Conservation (phyloP, 2,797 vertebrate species). For the Xenentodon cancila region DNA sequence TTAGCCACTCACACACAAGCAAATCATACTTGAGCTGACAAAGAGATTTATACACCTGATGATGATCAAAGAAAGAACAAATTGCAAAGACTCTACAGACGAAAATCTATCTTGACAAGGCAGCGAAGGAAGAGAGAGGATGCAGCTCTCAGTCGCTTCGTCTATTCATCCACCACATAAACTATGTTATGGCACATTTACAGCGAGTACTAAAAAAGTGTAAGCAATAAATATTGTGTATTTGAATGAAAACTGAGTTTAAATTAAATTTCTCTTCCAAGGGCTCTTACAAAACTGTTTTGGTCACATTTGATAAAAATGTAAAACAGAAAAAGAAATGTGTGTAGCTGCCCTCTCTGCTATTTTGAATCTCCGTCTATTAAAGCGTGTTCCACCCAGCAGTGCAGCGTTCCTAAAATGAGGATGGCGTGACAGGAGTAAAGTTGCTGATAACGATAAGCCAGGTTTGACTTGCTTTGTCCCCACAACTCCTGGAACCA, state of each 20-base stretch:
- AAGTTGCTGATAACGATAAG: too few species aligned
- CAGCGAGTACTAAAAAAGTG: background rate
- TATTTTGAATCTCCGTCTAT: too few species aligned
- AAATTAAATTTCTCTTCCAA: slow-evolving; percentile 14
- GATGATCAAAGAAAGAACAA: slow-evolving; percentile 56
- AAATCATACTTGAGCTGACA: slow-evolving; percentile 43
- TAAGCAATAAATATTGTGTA: background rate
- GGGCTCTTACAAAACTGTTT: background rate
- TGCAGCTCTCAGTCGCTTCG: slow-evolving; percentile 26
- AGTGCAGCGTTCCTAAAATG: too few species aligned
- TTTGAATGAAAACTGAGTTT: slow-evolving; percentile 12
- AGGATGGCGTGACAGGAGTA: too few species aligned
- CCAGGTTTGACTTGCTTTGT: too few species aligned
- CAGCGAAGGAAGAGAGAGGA: slow-evolving; percentile 24
- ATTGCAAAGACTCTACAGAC: slow-evolving; percentile 47
- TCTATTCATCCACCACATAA: slow-evolving; percentile 12
- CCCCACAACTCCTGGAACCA: too few species aligned
- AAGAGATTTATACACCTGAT: slow-evolving; percentile 53
- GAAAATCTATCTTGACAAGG: slow-evolving; percentile 42
- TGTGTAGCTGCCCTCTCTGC: too few species aligned
- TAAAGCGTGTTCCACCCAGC: too few species aligned
- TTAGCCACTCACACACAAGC: slow-evolving; percentile 14
- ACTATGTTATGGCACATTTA: background rate
- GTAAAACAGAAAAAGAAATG: background rate
- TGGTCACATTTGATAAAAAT: background rate